Conservation (phyloP, 2,113 vertebrate genomes). For the Salvelinus alpinus region DNA sequence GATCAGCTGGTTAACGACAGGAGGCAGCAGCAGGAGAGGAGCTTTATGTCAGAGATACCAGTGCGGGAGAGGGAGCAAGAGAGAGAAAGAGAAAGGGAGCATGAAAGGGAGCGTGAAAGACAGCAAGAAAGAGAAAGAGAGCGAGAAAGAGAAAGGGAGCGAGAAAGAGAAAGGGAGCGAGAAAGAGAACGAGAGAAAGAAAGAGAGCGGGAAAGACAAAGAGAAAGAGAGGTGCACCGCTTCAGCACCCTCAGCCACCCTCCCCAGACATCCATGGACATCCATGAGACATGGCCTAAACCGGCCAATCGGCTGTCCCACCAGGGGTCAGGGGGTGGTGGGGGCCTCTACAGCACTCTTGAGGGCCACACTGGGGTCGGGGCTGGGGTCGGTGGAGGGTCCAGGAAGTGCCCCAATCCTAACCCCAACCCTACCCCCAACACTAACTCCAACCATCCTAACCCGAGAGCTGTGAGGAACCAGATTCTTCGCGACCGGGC, state of each 20-base stretch:
- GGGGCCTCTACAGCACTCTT: constrained; percentile 72
- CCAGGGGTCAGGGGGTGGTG: constrained; percentile 41
- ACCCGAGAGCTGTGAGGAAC: constrained; percentile 61
- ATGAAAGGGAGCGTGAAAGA: constrained; percentile 28
- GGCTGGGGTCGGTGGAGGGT: constrained; percentile 14
- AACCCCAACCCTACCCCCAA: constrained; percentile 15
- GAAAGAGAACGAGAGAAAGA: constrained; percentile 29
- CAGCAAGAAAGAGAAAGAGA: background rate
- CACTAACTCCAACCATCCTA: constrained; percentile 8
- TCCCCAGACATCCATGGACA: constrained; percentile 58
- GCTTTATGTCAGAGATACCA: constrained; percentile 50
- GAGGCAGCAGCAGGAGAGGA: constrained; percentile 59
- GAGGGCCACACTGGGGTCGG: constrained; percentile 58
- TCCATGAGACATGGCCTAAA: constrained; percentile 79
- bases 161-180: constrained; percentile 47
- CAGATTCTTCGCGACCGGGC: constrained; percentile 75
- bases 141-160: constrained; percentile 39
- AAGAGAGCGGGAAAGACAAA: background rate
- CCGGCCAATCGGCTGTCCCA: constrained; percentile 44
- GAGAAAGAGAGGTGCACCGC: constrained; percentile 28
- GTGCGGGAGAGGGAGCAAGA: constrained; percentile 48
- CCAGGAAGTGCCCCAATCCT: constrained; percentile 34
- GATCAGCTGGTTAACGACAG: constrained; percentile 50
- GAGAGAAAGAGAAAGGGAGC: constrained; percentile 18
- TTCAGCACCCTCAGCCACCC: constrained; percentile 59